Evolutionary conservation across 2,113 vertebrate genomes (phyloP).

Genomic region (Nymphicus hollandicus): DNA sequence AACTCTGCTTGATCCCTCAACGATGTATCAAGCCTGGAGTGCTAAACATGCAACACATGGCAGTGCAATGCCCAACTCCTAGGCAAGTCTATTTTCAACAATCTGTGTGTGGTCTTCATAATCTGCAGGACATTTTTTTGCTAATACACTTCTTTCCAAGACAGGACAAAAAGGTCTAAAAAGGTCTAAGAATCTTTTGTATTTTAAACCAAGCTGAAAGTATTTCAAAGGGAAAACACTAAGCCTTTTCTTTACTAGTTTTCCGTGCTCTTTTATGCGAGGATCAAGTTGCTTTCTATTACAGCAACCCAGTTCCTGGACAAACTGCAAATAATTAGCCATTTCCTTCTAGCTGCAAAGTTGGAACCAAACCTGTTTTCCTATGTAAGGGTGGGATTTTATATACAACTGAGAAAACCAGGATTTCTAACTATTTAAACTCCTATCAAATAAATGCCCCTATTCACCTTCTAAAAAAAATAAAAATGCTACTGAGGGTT

Average conservation of each 20-base stretch:
- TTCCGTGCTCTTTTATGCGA: neutral
- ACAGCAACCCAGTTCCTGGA: neutral
- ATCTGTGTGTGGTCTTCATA: slow-evolving; percentile 3
- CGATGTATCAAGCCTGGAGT: neutral
- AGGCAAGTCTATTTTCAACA: neutral
- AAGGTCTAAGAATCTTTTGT: neutral
- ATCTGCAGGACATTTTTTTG: neutral
- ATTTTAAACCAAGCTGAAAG: slow-evolving; percentile 2
- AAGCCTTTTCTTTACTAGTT: neutral
- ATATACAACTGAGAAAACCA: neutral
- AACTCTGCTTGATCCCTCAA: neutral
- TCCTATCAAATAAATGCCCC: neutral
- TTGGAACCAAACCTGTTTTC: neutral
- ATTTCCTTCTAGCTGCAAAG: neutral
- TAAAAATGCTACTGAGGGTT: neutral
- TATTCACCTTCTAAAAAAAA: neutral
- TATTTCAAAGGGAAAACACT: neutral
- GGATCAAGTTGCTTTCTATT: neutral
- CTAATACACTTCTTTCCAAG: neutral
- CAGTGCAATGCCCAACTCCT: neutral
- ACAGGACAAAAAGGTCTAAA: neutral
- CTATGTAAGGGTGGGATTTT: neutral
- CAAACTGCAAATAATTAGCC: neutral
- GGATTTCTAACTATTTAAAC: neutral
- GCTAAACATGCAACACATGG: neutral